Conservation (phyloP, 2,113 vertebrate species). For the Copsychus sechellarum region DNA sequence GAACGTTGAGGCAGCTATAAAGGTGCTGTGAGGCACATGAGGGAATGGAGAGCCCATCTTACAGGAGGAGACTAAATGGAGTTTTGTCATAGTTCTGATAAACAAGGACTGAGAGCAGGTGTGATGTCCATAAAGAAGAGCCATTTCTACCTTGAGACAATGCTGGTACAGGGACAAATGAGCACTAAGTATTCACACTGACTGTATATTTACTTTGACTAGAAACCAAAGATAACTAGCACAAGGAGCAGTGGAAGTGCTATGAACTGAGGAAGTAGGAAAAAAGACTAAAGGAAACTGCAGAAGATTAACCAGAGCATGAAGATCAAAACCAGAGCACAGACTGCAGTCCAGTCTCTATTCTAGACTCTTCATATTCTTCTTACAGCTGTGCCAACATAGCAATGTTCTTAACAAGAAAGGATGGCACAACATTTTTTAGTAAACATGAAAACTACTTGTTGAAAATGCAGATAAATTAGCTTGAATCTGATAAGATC, state of each 20-base stretch:
- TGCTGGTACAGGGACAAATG: not conserved
- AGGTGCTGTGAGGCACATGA: not conserved
- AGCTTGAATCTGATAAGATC: slow-evolving; percentile 5
- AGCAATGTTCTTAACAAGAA: not conserved
- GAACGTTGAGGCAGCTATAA: not conserved
- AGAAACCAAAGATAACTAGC: not conserved
- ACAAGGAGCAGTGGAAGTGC: not conserved
- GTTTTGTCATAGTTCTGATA: not conserved
- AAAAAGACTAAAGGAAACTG: not conserved
- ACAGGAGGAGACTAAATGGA: not conserved
- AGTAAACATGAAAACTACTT: not conserved
- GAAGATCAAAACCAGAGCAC: not conserved
- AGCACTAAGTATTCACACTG: not conserved
- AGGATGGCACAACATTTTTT: not conserved
- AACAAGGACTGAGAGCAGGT: not conserved
- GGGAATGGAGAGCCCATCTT: not conserved
- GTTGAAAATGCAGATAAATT: not conserved
- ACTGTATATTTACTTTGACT: not conserved
- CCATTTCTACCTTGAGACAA: not conserved
- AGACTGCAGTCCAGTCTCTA: not conserved
- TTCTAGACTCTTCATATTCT: not conserved
- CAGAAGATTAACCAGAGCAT: not conserved
- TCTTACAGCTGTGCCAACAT: not conserved
- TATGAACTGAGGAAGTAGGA: not conserved
- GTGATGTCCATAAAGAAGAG: not conserved